These are phyloP conservation scores for Pangasius krempfi DNA, from an alignment of 2,797 vertebrate species.

Conservation along the genomic window DNA sequence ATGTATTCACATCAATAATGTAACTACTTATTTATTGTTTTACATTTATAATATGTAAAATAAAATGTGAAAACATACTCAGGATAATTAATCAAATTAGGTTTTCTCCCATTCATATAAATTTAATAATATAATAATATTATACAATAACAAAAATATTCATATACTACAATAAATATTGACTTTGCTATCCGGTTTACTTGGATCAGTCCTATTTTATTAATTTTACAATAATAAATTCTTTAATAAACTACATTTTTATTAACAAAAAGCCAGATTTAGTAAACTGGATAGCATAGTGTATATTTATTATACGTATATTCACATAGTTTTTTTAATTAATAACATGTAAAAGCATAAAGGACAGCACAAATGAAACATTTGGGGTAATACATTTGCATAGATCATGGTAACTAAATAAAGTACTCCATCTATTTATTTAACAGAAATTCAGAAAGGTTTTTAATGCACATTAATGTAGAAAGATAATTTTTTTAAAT, in stretches of 20 bases:
- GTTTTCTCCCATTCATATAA: neutral
- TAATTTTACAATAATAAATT: neutral
- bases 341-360: neutral
- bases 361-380: neutral
- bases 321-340: neutral
- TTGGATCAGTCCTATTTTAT: neutral
- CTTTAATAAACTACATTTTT: too few relatives aligned
- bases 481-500: neutral
- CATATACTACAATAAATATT: neutral
- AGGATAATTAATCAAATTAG: neutral
- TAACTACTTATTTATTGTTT: neutral
- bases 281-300: neutral
- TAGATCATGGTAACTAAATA: neutral
- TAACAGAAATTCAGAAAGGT: neutral
- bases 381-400: neutral
- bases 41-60: neutral
- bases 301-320: neutral
- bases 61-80: neutral
- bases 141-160: neutral
- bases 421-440: neutral
- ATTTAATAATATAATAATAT: neutral
- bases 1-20: neutral
- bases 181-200: neutral
- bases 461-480: neutral
- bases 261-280: neutral